phyloP scores from a whole-genome alignment of 2,888 invertebrate species.

The Pandemis corylana region DNA sequence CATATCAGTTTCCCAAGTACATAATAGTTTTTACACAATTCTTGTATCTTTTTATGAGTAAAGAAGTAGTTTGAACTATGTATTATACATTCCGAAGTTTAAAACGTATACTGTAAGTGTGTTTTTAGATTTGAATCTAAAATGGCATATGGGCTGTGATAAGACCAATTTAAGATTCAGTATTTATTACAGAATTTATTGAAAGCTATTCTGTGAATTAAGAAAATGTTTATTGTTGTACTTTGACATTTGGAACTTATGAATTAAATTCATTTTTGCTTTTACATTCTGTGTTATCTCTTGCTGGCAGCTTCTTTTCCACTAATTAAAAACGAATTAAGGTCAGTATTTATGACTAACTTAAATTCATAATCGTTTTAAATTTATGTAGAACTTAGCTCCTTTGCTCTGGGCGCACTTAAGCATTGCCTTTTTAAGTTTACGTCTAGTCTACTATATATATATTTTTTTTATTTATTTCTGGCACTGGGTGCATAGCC shows the following conservation, averaged over 20 bases:
- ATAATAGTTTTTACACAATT: background rate
- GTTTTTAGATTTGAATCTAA: background rate
- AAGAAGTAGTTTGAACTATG: background rate
- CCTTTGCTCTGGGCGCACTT: too few relatives aligned
- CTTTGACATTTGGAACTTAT: background rate
- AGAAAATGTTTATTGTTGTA: background rate
- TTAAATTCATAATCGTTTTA: too few relatives aligned
- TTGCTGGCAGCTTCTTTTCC: background rate
- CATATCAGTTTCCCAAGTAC: background rate
- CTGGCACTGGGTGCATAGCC: too few relatives aligned
- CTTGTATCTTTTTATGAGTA: background rate
- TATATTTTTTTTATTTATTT: too few relatives aligned
- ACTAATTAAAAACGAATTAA: background rate
- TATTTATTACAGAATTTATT: slow-evolving; percentile 4
- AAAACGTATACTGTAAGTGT: background rate
- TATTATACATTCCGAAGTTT: background rate
- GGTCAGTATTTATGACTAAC: background rate
- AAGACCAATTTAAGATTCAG: background rate
- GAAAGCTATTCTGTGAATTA: background rate
- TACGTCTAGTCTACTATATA: too few relatives aligned
- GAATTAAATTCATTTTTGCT: background rate
- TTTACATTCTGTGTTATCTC: slow-evolving; percentile 1
- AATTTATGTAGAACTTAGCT: too few relatives aligned
- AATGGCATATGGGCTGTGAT: background rate
- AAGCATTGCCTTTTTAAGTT: too few relatives aligned